Percentiles rank a stretch among this genome's conserved stretches.
Evolutionary conservation across 2,888 invertebrate species (phyloP).

Genomic region (Acanthococcus lagerstroemiae): DNA sequence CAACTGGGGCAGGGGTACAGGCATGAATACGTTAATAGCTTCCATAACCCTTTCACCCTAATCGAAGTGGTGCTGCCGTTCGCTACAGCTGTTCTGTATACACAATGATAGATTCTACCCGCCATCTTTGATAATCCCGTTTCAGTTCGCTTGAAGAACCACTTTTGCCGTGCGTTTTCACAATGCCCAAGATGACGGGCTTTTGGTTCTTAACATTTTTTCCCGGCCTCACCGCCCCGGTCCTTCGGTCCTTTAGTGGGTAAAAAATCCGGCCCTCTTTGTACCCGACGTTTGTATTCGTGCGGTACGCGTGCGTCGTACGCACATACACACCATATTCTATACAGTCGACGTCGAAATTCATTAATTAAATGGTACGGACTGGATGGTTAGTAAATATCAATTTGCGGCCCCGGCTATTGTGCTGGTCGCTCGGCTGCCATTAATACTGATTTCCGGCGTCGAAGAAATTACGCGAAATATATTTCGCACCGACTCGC

Average conservation of each 20-base stretch:
- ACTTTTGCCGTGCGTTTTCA: slow-evolving; percentile 1
- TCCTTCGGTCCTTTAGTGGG: neutral
- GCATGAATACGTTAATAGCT: slow-evolving; percentile 15
- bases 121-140: slow-evolving; percentile 12
- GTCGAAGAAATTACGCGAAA: neutral
- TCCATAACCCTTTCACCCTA: slow-evolving; percentile 26
- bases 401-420: neutral
- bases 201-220: neutral
- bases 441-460: neutral
- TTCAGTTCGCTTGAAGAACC: slow-evolving; percentile 12
- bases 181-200: neutral
- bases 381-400: neutral
- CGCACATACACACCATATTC: neutral
- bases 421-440: neutral
- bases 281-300: neutral
- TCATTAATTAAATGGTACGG: neutral
- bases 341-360: neutral
- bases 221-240: neutral
- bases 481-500: no score
- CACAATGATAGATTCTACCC: neutral
- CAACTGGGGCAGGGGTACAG: slow-evolving; percentile 20
- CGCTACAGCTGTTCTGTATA: slow-evolving; percentile 2
- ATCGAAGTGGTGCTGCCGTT: slow-evolving; percentile 1
- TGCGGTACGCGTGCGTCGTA: neutral
- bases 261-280: neutral